These are phyloP conservation scores for Galaxias olidus DNA, from an alignment of 2,797 vertebrate genomes.

Conservation along the genomic window DNA sequence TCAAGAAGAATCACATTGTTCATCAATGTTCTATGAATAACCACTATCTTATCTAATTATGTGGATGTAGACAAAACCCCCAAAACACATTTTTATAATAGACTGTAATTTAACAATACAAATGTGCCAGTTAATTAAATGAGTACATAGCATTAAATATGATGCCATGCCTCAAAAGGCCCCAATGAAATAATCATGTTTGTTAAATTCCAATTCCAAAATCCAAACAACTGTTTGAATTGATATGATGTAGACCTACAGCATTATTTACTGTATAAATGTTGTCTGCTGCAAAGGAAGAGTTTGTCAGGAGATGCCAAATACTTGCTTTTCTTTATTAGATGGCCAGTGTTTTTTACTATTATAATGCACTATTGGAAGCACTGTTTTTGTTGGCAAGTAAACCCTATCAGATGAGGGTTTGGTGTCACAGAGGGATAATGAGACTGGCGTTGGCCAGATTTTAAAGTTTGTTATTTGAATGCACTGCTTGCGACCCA, in stretches of 20 bases:
- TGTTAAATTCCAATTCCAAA: no score
- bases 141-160: neutral
- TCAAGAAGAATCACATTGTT: slow-evolving; percentile 4
- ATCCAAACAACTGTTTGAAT: no score
- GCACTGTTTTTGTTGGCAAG: neutral
- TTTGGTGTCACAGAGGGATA: slow-evolving; percentile 14
- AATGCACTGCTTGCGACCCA: slow-evolving; percentile 18
- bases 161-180: no score
- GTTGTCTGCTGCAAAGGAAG: neutral
- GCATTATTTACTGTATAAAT: no score
- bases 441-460: neutral
- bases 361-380: slow-evolving; percentile 5
- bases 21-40: neutral
- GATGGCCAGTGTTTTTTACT: slow-evolving; percentile 23
- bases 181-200: no score
- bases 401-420: neutral
- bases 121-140: neutral
- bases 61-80: neutral
- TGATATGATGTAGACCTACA: no score
- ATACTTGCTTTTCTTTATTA: neutral
- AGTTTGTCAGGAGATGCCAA: neutral
- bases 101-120: neutral
- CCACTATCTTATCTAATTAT: neutral
- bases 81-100: neutral
- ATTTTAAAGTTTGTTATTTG: slow-evolving; percentile 20